These are phyloP conservation scores for Tachysurus vachellii DNA, from an alignment of 2,113 vertebrate genomes.

Conservation along the genomic window DNA sequence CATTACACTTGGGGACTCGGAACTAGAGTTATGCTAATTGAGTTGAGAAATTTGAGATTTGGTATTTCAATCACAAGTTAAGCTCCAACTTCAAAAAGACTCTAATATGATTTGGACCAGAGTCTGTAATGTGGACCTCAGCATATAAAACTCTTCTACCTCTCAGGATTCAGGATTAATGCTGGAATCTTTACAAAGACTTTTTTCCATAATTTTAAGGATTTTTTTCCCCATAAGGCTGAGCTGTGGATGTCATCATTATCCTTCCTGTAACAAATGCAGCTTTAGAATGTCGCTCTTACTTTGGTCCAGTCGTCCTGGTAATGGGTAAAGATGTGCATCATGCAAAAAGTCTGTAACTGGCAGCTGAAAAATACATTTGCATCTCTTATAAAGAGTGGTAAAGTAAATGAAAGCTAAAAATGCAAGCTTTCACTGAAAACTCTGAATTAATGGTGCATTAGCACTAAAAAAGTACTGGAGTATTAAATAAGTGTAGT, in stretches of 20 bases:
- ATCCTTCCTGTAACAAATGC: conserved; percentile 10
- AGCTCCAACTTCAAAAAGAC: conserved; percentile 16
- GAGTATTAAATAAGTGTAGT: not conserved
- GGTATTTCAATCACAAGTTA: conserved; percentile 12
- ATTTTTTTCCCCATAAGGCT: conserved; percentile 34
- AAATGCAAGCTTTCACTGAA: not conserved
- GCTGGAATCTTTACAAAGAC: not conserved
- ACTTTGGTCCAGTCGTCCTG: not conserved
- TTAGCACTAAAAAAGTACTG: not conserved
- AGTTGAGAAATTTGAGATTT: conserved; percentile 28
- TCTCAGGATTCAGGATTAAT: conserved; percentile 24
- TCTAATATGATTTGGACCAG: conserved; percentile 9
- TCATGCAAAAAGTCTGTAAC: not conserved
- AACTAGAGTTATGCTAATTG: conserved; percentile 22
- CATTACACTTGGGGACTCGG: conserved; percentile 10
- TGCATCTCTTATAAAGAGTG: not conserved
- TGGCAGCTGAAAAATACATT: not conserved
- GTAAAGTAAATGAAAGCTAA: not conserved
- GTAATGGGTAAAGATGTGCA: not conserved
- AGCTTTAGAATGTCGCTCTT: conserved; percentile 2
- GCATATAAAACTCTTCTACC: conserved; percentile 3
- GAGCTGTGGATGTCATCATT: not conserved
- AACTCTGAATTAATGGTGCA: not conserved
- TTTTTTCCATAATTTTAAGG: not conserved
- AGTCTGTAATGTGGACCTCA: not conserved